Evolutionary conservation across 1,140 invertebrate species (phyloP), one percentile per base, ranked within the genome.

Genomic region (Arion vulgaris): DNA sequence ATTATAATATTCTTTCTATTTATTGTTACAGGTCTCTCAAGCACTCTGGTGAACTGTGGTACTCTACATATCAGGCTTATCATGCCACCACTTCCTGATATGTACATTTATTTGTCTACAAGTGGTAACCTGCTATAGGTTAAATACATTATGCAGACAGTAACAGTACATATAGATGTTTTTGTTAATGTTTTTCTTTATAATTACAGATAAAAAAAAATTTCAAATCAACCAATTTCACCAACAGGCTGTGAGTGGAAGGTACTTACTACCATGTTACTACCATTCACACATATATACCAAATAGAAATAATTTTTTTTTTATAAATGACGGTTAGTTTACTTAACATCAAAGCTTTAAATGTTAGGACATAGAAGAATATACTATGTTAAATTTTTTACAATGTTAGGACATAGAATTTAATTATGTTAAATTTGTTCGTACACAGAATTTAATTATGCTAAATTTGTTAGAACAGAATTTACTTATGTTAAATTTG

Each of bases 41-140:
- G 83, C 85, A 92, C 75, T 92, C 91, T 34, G 92, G 92, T 45
- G 89, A 92, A 75, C 83, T 93, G 51, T 93, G 92, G 92, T 86
- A 90, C 53, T 87, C 89, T 32, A 85, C 92, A 0, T 92, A 92
- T 82, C 80, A 91, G 66, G 87, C 86, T 9, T 89, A 87, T 68
- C 87, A 90, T 76, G 74, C 84, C 15, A 84, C 81, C 38, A 39
- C 76, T 36, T 78, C 76, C 34, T 74, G 53, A 82, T 62, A 4
- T 9, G 32, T 41, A 4, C 23, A 2, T n/a, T 41, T 26, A 26
- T 36, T 39, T 73, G 38, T 26, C 23, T 26, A 39, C 38, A n/a
- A 49, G 41, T 39, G 71, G 2, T 49, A 26, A 19, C 1, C 39
- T 7, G 7, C n/a, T 7, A 39, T 39, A 9, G 71, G n/a, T n/a